Base-by-base conservation (phyloP, 2,797 vertebrate genomes). In the Coregonus ussuriensis region DNA sequence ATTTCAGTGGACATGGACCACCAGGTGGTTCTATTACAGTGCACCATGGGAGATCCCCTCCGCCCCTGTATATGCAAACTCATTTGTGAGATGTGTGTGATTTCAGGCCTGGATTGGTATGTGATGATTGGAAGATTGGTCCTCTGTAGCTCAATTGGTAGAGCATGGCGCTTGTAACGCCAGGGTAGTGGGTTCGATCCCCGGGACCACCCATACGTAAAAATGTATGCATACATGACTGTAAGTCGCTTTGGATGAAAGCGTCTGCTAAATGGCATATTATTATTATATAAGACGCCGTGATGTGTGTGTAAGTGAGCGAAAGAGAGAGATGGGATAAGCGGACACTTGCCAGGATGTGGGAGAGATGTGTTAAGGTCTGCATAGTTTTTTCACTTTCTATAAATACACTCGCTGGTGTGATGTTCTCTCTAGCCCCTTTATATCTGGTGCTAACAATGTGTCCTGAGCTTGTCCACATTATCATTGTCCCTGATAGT, bases 1-100 rank as follows among this genome's bases (percentile, higher is more conserved):
- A 11, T 78, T 82, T 88, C 85, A 1, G 65, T 79, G 76, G 85
- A 90, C 87, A 80, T 74, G 29, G 86, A 83, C 81, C 89, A 91
- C 91, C 90, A 85, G 86, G 90, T 79, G 90, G 83, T 84, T 91
- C 89, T 84, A 91, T 93, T 88, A 91, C 87, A 77, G 82, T 69
- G 81, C 90, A 81, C 89, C 67, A 54, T 87, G 89, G 90, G 91
- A 90, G 71, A 79, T 81, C 79, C 71, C 29, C 82, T 69, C 72
- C 80, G 74, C 82, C 82, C 79, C 0, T 52, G 81, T 78, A 83
- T 47, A 47, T 71, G 74, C 74, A 33, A 82, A 81, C 78, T 65
- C 3, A 51, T 82, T 85, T 80, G 79, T 79, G 77, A 25, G 11
- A 31, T 31, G 52, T 16, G 15, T 18, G 51, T 7, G 71, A 33